Conservation (phyloP, 2,797 vertebrate species). For the Paguma larvata region DNA sequence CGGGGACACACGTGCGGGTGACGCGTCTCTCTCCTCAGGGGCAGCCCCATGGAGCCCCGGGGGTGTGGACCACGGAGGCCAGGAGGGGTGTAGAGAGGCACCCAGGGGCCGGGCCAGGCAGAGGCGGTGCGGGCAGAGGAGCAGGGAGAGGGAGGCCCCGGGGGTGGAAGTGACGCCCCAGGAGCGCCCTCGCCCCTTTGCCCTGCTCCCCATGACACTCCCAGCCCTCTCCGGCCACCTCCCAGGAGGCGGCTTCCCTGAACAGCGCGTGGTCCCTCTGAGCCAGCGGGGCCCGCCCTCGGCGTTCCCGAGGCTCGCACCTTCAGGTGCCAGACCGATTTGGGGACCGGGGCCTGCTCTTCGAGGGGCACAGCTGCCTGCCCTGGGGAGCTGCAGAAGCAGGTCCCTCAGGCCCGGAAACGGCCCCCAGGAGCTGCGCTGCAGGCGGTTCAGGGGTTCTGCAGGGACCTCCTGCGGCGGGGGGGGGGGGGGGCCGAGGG, state of each 20-base stretch:
- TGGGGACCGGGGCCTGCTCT: neutral
- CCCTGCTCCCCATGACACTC: accelerated
- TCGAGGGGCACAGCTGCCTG: neutral
- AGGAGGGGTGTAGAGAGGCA: neutral
- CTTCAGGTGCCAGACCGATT: accelerated
- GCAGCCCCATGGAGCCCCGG: neutral
- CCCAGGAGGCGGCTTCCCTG: neutral
- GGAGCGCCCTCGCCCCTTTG: neutral
- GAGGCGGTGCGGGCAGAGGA: too few relatives aligned
- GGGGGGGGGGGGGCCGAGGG: neutral
- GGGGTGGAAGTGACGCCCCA: neutral
- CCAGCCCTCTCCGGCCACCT: accelerated
- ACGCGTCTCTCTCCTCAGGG: too few relatives aligned
- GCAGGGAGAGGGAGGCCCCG: too few relatives aligned
- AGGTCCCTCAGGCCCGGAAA: neutral
- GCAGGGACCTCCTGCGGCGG: neutral
- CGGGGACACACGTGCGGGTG: accelerated
- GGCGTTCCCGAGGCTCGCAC: accelerated
- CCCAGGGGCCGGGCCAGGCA: too few relatives aligned
- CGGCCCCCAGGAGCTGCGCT: neutral
- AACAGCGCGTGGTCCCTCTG: neutral
- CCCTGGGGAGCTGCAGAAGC: neutral
- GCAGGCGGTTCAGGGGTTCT: neutral
- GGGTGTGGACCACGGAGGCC: neutral
- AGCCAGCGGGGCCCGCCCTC: neutral